These are phyloP conservation scores for Antechinus flavipes DNA, from an alignment of 2,113 vertebrate species.

Conservation along the genomic window DNA sequence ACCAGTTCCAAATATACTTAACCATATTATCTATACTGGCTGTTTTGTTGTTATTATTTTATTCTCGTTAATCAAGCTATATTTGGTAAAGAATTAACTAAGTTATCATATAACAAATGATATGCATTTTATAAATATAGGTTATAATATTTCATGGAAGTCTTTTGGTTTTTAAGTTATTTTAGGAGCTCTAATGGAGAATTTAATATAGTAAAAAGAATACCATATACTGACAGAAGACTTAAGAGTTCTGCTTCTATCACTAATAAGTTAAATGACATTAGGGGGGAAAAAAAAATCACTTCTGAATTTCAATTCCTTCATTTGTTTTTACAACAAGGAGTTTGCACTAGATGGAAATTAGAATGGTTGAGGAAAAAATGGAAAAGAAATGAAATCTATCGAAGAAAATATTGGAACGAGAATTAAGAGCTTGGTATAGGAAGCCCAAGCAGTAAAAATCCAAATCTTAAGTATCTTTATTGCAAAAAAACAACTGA, in stretches of 20 bases:
- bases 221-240: neutral
- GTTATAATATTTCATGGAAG: neutral
- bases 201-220: neutral
- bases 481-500: neutral
- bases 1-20: neutral
- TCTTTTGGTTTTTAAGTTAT: neutral
- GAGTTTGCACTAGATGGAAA: neutral
- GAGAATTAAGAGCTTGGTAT: neutral
- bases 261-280: neutral
- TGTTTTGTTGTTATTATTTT: neutral
- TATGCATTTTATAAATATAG: neutral
- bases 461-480: neutral
- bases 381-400: neutral
- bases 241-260: neutral
- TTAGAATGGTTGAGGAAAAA: neutral
- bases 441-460: neutral
- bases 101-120: neutral
- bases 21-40: neutral
- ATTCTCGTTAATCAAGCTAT: neutral
- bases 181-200: neutral
- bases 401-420: neutral
- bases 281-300: neutral
- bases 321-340: neutral
- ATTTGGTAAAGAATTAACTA: neutral
- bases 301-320: neutral